A percentile compares a stretch with the other conserved stretches of the same genome.
phyloP scores from a whole-genome alignment of 1,140 invertebrate species.

The Lepidostoma basale region DNA sequence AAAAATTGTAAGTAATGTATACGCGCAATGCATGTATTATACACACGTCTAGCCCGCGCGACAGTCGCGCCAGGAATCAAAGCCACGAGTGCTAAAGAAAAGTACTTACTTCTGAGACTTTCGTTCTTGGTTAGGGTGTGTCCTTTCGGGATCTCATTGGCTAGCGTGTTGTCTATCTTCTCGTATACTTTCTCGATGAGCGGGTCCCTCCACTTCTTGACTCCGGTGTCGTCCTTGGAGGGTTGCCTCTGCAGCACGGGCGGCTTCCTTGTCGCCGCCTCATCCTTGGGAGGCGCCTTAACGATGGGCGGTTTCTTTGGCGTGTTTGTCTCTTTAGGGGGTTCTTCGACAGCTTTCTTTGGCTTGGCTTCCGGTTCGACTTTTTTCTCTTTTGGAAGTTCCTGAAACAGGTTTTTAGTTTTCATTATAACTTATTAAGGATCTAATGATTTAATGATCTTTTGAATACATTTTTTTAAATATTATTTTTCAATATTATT shows the following conservation, averaged over 20 bases:
- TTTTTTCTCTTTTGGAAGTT: slow-evolving; percentile 30
- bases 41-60: no score
- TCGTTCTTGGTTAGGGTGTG: slow-evolving; percentile 60
- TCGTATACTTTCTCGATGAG: slow-evolving; percentile 59
- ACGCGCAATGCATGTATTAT: no score
- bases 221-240: slow-evolving; percentile 55
- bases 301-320: slow-evolving; percentile 44
- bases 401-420: no score
- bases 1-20: no score
- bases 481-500: no score
- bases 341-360: slow-evolving; percentile 35
- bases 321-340: slow-evolving; percentile 29
- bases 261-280: slow-evolving; percentile 55
- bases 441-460: no score
- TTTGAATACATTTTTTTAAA: no score
- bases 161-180: slow-evolving; percentile 58
- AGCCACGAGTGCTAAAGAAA: no score
- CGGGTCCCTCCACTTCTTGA: slow-evolving; percentile 60
- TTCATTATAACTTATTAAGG: no score
- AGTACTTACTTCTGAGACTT: slow-evolving; percentile 59
- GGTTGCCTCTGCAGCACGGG: slow-evolving; percentile 56
- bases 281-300: slow-evolving; percentile 43
- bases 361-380: slow-evolving; percentile 35
- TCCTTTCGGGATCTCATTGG: slow-evolving; percentile 58
- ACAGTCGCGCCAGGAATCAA: no score